Percentiles rank a stretch among this genome's conserved stretches.
These are phyloP conservation scores for Sander lucioperca DNA, from an alignment of 2,113 vertebrate species.

Conservation along the genomic window DNA sequence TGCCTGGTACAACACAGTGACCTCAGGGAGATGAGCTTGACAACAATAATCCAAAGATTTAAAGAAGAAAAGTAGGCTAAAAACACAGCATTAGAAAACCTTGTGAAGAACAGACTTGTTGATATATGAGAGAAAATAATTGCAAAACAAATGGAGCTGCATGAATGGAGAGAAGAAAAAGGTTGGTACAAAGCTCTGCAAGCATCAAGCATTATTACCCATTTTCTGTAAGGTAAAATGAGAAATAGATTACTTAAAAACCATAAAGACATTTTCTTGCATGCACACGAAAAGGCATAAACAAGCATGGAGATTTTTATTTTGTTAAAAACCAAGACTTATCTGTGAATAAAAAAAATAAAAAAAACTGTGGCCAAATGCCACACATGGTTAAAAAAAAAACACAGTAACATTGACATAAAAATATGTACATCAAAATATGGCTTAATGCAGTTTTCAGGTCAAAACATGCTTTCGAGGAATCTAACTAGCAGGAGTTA, in stretches of 20 bases:
- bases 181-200: background rate
- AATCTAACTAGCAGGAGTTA: constrained; percentile 44
- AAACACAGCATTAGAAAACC: constrained; percentile 14
- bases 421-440: constrained; percentile 63
- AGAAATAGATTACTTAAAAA: background rate
- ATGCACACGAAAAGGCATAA: constrained; percentile 21
- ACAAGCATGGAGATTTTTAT: constrained; percentile 58
- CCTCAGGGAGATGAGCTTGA: constrained; percentile 63
- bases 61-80: constrained; percentile 26
- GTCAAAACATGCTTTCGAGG: constrained; percentile 36
- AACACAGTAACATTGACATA: constrained; percentile 47
- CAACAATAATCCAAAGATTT: constrained; percentile 59
- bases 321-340: constrained; percentile 72
- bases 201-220: background rate
- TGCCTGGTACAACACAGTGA: constrained; percentile 67
- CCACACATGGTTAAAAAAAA: constrained; percentile 58
- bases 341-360: constrained; percentile 33
- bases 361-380: constrained; percentile 42
- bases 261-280: background rate
- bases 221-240: background rate
- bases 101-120: background rate
- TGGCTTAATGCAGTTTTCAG: constrained; percentile 62
- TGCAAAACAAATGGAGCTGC: background rate
- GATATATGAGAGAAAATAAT: background rate
- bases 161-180: background rate